phyloP scores from a whole-genome alignment of 2,113 vertebrate genomes.

The Rhipidura dahli region DNA sequence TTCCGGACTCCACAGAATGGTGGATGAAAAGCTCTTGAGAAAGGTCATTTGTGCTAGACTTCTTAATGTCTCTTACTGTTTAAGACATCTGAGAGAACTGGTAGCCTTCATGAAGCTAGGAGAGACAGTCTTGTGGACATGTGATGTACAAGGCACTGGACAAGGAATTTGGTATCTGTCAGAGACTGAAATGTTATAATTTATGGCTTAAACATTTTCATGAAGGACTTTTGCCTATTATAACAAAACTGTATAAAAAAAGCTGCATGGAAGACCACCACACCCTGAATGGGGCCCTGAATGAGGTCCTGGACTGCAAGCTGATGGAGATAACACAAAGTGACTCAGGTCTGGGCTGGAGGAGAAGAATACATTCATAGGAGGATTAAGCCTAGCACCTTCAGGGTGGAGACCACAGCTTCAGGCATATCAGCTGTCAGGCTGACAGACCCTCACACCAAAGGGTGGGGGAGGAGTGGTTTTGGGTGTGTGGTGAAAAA shows the following conservation, averaged over 20 bases:
- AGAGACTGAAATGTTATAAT: not conserved
- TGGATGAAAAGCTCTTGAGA: not conserved
- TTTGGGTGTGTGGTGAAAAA: not conserved
- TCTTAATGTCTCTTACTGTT: not conserved
- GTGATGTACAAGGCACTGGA: not conserved
- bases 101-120: not conserved
- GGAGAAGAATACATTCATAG: not conserved
- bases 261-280: not conserved
- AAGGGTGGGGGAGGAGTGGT: not conserved
- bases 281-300: not conserved
- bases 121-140: not conserved
- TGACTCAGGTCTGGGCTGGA: not conserved
- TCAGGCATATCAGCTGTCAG: not conserved
- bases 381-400: not conserved
- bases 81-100: not conserved
- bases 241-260: not conserved
- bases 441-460: not conserved
- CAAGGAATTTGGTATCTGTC: not conserved
- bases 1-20: not conserved
- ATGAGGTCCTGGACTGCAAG: not conserved
- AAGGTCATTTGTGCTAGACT: not conserved
- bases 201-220: not conserved
- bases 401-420: not conserved
- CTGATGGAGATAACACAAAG: not conserved
- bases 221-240: not conserved